phyloP scores from a whole-genome alignment of 2,888 invertebrate genomes.

The Pimpla rufipes region DNA sequence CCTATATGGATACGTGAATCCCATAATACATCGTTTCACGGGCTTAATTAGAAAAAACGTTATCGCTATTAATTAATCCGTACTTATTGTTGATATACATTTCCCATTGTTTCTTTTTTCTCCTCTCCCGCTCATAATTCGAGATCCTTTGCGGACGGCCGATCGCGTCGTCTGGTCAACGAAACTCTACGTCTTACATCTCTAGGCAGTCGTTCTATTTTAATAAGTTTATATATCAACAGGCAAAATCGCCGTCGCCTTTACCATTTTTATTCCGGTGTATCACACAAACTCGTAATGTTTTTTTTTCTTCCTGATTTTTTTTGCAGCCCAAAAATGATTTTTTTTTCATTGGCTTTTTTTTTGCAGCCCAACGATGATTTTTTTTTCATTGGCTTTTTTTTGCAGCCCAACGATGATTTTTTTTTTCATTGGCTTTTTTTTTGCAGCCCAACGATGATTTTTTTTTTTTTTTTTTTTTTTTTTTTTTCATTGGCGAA shows the following conservation, averaged over 20 bases:
- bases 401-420: too few species aligned
- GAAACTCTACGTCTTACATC: conserved; percentile 49
- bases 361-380: neutral
- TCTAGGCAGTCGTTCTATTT: conserved; percentile 55
- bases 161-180: conserved; percentile 19
- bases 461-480: neutral
- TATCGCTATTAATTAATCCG: conserved; percentile 62
- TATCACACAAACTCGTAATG: conserved; percentile 15
- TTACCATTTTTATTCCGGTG: conserved; percentile 9
- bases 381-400: neutral
- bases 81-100: conserved; percentile 63
- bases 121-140: too few species aligned
- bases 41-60: conserved; percentile 63
- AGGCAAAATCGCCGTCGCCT: conserved; percentile 14
- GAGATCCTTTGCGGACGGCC: neutral
- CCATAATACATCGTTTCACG: conserved; percentile 63
- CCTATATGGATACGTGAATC: conserved; percentile 58
- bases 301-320: neutral
- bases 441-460: neutral
- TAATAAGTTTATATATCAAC: conserved; percentile 18
- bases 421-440: too few species aligned
- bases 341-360: too few species aligned
- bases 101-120: conserved; percentile 31
- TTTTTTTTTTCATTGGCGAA: conserved; percentile 1
- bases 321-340: too few species aligned